Conservation (phyloP, 2,888 invertebrate genomes). For the Diploptera punctata region DNA sequence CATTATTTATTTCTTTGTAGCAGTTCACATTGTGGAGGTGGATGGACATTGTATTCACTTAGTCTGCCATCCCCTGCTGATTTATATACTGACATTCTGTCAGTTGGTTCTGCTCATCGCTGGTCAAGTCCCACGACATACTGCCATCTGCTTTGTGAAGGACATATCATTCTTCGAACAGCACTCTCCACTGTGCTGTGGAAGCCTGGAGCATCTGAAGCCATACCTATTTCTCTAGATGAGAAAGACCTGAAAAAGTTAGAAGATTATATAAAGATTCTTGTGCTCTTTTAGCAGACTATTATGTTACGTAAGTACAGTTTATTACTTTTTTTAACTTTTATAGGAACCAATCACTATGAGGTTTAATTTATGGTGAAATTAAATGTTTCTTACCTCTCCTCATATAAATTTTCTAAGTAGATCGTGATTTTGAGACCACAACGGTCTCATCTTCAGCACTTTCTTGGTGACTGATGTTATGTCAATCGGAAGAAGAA, state of each 20-base stretch:
- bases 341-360: too few relatives aligned
- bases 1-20: too few relatives aligned
- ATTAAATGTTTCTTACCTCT: too few relatives aligned
- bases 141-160: constrained; percentile 74
- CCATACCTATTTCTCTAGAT: constrained; percentile 32
- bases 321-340: too few relatives aligned
- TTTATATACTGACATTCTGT: constrained; percentile 72
- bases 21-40: constrained; percentile 34
- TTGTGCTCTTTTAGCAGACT: constrained; percentile 64
- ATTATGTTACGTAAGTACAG: constrained; percentile 51
- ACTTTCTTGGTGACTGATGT: too few relatives aligned
- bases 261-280: constrained; percentile 60
- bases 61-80: constrained; percentile 67
- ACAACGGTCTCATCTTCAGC: too few relatives aligned
- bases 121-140: constrained; percentile 71
- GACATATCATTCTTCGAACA: constrained; percentile 69
- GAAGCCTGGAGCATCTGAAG: constrained; percentile 50
- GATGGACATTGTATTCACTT: constrained; percentile 76
- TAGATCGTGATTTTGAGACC: too few relatives aligned
- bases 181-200: constrained; percentile 55
- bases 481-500: too few relatives aligned
- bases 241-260: constrained; percentile 37
- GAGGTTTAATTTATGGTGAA: too few relatives aligned
- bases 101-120: constrained; percentile 69
- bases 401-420: too few relatives aligned